Evolutionary conservation across 2,888 invertebrate genomes (phyloP), one percentile per base, ranked within the genome.

Genomic region (Agrochola lota): DNA sequence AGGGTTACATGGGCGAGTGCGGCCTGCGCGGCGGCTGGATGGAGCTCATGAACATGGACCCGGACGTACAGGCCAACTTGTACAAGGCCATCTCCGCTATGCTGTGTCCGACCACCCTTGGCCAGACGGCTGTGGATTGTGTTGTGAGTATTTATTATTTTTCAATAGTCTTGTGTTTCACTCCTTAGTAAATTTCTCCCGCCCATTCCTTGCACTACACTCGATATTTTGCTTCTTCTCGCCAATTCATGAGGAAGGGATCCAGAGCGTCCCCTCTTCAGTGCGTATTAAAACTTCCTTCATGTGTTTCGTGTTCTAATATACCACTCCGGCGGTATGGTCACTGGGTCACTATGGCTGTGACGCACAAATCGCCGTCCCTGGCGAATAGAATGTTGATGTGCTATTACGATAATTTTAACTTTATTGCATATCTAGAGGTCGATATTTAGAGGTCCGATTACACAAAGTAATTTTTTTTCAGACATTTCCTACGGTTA

Each of bases 1-100:
- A 99, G 97, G 99, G 99, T n/a, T 99, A 98, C 95, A 98, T 98
- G 97, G 99, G 98, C 78, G 99, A 99, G 95, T 99, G 99, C 94
- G 99, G 99, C 72, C 97, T 99, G 87, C 98, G 99, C 81, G 99
- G 99, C 68, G 99, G 99, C 26, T 99, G 99, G 96, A 97, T 98
- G 91, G 99, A 99, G 97, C 97, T 99, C 6, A 93, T 99, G 57
- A 99, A 99, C 94, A 93, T 99, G 94, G 98, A 98, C 83, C 98
- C 98, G 0, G 97, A 97, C 30, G 99, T 97, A n/a, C 98, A 98
- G 95, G 93, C 92, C 5, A 85, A 95, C 81, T 97, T 99, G 74
- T 97, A 98, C 91, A 99, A 99, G 96, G 98, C 98, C 70, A 98
- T 99, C 79, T 99, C 99, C 46, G 93, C 95, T 67, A 99, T 99